These are phyloP conservation scores for Aphis craccivora DNA, from an alignment of 1,140 invertebrate species.

Conservation along the genomic window DNA sequence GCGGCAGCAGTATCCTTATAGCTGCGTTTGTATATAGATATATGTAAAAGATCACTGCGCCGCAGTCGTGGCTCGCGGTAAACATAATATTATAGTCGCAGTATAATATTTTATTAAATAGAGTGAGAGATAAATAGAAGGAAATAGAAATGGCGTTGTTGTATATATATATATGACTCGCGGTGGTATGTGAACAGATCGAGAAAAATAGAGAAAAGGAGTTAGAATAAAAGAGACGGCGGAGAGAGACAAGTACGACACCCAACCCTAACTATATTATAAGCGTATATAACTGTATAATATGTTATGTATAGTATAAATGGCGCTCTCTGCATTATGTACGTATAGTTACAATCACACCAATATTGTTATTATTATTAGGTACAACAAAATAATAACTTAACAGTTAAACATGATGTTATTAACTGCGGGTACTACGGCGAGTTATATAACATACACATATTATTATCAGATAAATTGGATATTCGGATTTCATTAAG, in stretches of 20 bases:
- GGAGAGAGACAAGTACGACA: neutral
- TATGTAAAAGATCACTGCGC: neutral
- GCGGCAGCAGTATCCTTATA: neutral
- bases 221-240: neutral
- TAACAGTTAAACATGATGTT: too few species aligned
- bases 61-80: neutral
- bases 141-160: neutral
- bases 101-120: slow-evolving; percentile 4
- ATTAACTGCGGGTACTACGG: too few species aligned
- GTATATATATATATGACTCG: neutral
- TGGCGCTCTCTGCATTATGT: too few species aligned
- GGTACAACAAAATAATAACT: too few species aligned
- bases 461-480: too few species aligned
- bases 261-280: neutral
- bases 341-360: too few species aligned
- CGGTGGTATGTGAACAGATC: neutral
- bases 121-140: neutral
- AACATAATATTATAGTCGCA: neutral
- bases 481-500: too few species aligned
- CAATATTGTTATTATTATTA: too few species aligned
- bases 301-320: neutral
- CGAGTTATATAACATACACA: too few species aligned
- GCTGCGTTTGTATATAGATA: neutral
- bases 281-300: neutral
- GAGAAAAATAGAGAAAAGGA: neutral